Evolutionary conservation across 2,888 invertebrate species (phyloP), one percentile per base, ranked within the genome.

Genomic region (Caenorhabditis afra): DNA sequence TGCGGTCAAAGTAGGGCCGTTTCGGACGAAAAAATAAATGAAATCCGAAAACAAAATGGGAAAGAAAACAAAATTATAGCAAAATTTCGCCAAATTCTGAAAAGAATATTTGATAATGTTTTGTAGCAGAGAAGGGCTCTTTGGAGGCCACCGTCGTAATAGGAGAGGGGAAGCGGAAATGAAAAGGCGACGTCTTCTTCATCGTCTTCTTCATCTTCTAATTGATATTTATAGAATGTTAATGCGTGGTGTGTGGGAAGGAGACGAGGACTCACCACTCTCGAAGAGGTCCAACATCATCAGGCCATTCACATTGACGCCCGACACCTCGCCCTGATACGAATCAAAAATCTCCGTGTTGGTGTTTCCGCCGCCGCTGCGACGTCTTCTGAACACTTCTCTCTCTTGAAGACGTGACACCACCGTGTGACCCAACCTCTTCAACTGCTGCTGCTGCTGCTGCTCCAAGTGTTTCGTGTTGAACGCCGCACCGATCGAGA

Each of bases 291-390:
- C 87, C 52, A 89, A 59, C 37, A 89, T 81, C 73, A 79, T 79
- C 14, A 89, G 55, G 20, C 87, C 86, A 65, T 89, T 89, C 71
- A 87, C 89, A 79, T 87, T 88, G 55, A 89, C 85, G 29, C 89
- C 89, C 7, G 87, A 81, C 18, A 89, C 83, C 65, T 86, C 83
- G 11, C 89, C 89, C 52, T 79, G 67, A 70, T 88, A 89, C 8
- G 88, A 84, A 59, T 88, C 87, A 59, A 77, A 87, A n/a, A 87
- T 76, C 35, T 79, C 73, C 1, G 62, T 29, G 29, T 29, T 29
- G 29, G 29, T 29, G 29, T 29, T 29, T n/a, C n/a, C 39, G 23
- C 44, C 47, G 22, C 74, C 53, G 23, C 80, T 75, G 44, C 50
- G 74, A 49, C 62, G 66, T 29, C 29, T 29, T 3, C 29, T n/a